Base-by-base conservation (phyloP, 2,888 invertebrate genomes). In the Melieria omissa region DNA sequence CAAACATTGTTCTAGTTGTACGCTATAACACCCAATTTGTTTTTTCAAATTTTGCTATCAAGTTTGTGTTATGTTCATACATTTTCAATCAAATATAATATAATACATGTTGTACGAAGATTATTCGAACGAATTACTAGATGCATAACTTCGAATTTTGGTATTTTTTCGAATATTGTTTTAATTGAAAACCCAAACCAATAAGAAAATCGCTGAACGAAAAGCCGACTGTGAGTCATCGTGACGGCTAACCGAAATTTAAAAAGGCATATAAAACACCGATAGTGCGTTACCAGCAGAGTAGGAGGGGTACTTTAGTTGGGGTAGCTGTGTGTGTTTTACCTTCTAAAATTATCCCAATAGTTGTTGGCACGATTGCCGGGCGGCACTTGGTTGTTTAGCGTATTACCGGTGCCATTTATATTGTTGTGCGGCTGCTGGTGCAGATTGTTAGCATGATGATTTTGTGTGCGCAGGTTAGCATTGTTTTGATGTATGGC, bases 281-380 rank as follows among this genome's bases (percentile, higher is more conserved):
- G 29, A 29, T 29, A 29, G 29, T 2, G 29, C 29, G 2, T 29
- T 29, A 29, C 29, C 29, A 1, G 29, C 29, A 29, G 29, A 29
- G 29, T 29, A 29, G 29, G 29, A 29, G 29, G 29, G 29, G 29
- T 29, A 29, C 29, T 29, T 29, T 29, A 29, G 29, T 29, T 29
- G 29, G 29, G 2, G 29, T 29, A 29, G 29, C 60, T 49, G 58
- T 14, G 9, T 49, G 14, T 41, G 16, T 67, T 81, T 90, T 92
- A 95, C 95, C 95, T 95, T 88, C 95, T 89, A 86, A 96, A 96
- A 88, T 96, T 96, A 85, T 96, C 96, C 95, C 95, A 96, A 87
- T 96, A 96, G 88, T 96, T 96, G 86, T 96, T 96, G 70, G 95
- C 95, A 77, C 96, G 89, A 86, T 94, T 95, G 45, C 96, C 95